Percentiles rank a stretch among this genome's conserved stretches.
These are phyloP conservation scores for Myotis yumanensis DNA, from an alignment of 2,113 vertebrate species.

Conservation along the genomic window DNA sequence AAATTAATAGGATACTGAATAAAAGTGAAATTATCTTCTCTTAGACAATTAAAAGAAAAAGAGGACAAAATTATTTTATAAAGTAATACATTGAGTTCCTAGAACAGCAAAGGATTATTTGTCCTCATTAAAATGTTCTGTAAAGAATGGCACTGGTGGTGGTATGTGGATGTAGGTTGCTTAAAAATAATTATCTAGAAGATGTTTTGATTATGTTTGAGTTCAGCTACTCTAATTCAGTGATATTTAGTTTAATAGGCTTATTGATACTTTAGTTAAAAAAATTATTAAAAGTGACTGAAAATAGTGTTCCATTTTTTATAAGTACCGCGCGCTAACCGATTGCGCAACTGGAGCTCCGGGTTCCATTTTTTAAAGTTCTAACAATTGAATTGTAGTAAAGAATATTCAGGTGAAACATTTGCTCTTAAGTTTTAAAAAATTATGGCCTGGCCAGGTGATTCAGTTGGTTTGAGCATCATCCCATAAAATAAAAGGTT, in stretches of 20 bases:
- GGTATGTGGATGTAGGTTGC: background rate
- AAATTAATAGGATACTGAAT: constrained; percentile 53
- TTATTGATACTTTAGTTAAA: background rate
- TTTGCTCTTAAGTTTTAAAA: background rate
- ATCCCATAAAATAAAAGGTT: background rate
- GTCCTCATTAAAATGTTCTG: background rate
- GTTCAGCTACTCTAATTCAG: background rate
- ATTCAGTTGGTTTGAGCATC: background rate
- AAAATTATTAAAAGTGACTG: background rate
- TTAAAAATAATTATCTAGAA: constrained; percentile 14
- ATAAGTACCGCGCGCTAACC: too few relatives aligned
- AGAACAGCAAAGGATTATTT: constrained; percentile 33
- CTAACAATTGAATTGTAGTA: background rate
- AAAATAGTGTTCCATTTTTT: background rate
- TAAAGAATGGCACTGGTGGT: background rate
- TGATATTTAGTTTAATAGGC: background rate
- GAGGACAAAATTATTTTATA: constrained; percentile 34
- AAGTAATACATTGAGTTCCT: background rate
- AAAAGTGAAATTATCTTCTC: constrained; percentile 58
- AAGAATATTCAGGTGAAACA: background rate
- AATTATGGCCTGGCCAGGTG: background rate
- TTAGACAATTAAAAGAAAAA: constrained; percentile 43
- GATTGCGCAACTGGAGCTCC: too few relatives aligned
- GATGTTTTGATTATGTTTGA: background rate
- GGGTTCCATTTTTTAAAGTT: background rate